phyloP scores from a whole-genome alignment of 2,797 vertebrate genomes.

The Tympanoctomys barrerae region DNA sequence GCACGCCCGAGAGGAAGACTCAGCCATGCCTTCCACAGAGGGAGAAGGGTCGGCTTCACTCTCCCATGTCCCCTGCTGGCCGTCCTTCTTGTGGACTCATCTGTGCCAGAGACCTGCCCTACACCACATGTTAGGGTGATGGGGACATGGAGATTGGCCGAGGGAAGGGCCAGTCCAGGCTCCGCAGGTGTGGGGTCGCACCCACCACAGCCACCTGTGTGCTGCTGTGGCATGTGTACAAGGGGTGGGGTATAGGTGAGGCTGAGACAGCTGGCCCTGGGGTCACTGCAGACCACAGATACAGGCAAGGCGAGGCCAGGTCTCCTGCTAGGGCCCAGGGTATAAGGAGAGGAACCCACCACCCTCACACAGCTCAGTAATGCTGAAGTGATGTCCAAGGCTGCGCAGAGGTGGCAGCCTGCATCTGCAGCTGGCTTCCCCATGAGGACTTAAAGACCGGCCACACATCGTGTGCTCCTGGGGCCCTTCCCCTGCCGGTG shows the following conservation, averaged over 20 bases:
- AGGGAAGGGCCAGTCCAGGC: background rate
- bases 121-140: background rate
- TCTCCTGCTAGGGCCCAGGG: background rate
- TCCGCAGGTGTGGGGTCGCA: background rate
- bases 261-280: background rate
- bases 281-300: background rate
- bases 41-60: background rate
- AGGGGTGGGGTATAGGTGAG: background rate
- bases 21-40: background rate
- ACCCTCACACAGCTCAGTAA: background rate
- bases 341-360: background rate
- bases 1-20: background rate
- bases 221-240: background rate
- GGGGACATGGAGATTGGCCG: background rate
- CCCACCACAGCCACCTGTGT: background rate
- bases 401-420: accelerated
- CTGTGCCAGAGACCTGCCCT: background rate
- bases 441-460: background rate
- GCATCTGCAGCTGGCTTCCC: background rate
- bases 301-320: background rate
- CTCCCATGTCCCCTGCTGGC: background rate
- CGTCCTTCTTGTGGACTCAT: background rate
- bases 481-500: background rate
- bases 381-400: background rate
- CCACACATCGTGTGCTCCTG: accelerated